Base-by-base conservation (phyloP, 2,797 vertebrate species). In the Lagorchestes hirsutus region DNA sequence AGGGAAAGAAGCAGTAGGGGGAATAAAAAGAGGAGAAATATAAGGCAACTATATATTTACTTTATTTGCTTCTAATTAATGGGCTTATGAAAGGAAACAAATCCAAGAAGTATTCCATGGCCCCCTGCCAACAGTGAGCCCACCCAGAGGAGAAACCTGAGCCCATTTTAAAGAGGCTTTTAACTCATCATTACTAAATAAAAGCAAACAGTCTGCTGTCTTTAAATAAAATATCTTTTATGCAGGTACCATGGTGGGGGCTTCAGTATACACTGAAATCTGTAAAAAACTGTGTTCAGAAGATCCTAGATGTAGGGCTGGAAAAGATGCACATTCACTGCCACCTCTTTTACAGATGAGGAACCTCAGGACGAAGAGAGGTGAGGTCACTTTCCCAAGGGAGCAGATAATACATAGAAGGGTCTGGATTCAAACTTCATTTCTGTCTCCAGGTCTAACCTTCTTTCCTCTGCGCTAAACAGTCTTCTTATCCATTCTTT, bases 31-130 rank as follows among this genome's bases (percentile, higher is more conserved):
- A 0, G 24, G 90, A 92, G 90, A 93, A 50, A 62, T 34, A 50
- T 16, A 16, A 46, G 28, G 9, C 12, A 54, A 31, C n/a, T 18
- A 24, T 40, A 18, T 16, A 9, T 29, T 58, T 50, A 74, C 57
- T 54, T 95, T 82, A 57, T 95, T 96, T 96, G 55, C 18, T 94
- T 55, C 46, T 92, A 74, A 90, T 67, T 29, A n/a, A 46, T 96
- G 29, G 34, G 22, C 27, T 34, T 93, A 0, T 13, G 58, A 55
- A 1, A 0, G 34, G 54, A 92, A 96, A 59, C 94, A 52, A 95
- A 74, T 27, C 91, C 50, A 54, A 16, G 91, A 54, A 52, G n/a
- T 31, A 52, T 10, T 95, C 52, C 90, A 52, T 55, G 52, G 1
- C n/a, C 22, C 40, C 90, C 31, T 34, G 3, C 54, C 92, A 22